These are phyloP conservation scores for Menidia menidia DNA, from an alignment of 2,797 vertebrate species.

Conservation along the genomic window DNA sequence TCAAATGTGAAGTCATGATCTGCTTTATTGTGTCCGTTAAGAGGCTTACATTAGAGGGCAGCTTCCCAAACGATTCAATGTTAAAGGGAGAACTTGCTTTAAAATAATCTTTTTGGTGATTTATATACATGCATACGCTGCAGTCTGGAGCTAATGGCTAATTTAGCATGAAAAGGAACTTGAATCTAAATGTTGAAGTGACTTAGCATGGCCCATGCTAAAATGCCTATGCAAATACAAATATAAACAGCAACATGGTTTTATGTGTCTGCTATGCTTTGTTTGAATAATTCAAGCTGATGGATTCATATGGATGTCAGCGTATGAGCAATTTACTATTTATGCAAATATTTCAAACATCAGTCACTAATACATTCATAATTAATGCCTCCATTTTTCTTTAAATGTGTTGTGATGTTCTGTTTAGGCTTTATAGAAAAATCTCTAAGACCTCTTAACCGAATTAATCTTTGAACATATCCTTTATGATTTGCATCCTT, in stretches of 20 bases:
- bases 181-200: too few species aligned
- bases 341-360: too few species aligned
- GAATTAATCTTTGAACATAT: too few species aligned
- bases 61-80: not conserved
- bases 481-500: too few species aligned
- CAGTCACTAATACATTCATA: too few species aligned
- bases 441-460: too few species aligned
- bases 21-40: constrained; percentile 1
- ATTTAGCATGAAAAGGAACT: not conserved
- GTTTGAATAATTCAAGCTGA: not conserved
- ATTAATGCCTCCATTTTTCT: too few species aligned
- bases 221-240: too few species aligned
- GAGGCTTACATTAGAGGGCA: not conserved
- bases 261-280: not conserved
- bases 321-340: not conserved
- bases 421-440: too few species aligned
- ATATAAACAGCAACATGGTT: too few species aligned
- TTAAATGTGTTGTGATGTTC: too few species aligned
- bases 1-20: not conserved
- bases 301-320: not conserved
- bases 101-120: not conserved
- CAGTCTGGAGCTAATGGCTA: not conserved
- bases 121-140: not conserved
- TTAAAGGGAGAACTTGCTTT: not conserved
- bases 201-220: too few species aligned